phyloP scores from a whole-genome alignment of 2,888 invertebrate genomes.

The Tetropium fuscum region DNA sequence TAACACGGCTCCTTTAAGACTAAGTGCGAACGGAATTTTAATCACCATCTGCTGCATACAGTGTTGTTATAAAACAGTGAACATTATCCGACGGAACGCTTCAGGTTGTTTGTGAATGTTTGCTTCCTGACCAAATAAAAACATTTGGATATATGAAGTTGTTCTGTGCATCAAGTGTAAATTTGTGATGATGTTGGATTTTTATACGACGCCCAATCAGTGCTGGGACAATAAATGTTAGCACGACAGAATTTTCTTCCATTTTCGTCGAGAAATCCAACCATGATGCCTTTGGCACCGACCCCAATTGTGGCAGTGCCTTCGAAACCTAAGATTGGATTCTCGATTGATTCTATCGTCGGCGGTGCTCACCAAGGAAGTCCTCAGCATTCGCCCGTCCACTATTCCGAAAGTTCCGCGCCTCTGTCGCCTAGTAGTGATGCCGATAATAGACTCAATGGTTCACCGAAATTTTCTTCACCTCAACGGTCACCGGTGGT shows the following conservation, averaged over 20 bases:
- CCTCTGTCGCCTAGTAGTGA: slow-evolving; percentile 67
- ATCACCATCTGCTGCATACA: slow-evolving; percentile 25
- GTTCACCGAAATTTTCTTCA: slow-evolving; percentile 53
- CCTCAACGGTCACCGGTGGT: slow-evolving; percentile 60
- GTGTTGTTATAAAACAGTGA: slow-evolving; percentile 19
- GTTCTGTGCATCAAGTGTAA: slow-evolving; percentile 19
- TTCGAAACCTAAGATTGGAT: slow-evolving; percentile 93
- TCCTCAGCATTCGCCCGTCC: slow-evolving; percentile 66
- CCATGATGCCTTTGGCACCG: slow-evolving; percentile 93
- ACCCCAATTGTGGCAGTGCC: slow-evolving; percentile 93
- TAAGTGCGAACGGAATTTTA: slow-evolving; percentile 9
- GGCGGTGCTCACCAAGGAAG: slow-evolving; percentile 70
- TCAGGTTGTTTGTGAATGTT: slow-evolving; percentile 7
- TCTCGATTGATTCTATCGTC: slow-evolving; percentile 94
- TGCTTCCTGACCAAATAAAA: background rate
- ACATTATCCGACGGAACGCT: slow-evolving; percentile 18
- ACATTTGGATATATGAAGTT: slow-evolving; percentile 12
- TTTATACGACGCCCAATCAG: slow-evolving; percentile 1
- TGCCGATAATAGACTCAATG: slow-evolving; percentile 60
- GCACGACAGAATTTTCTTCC: slow-evolving; percentile 25
- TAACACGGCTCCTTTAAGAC: background rate
- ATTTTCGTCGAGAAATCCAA: slow-evolving; percentile 55
- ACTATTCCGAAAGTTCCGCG: slow-evolving; percentile 68
- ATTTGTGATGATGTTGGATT: slow-evolving; percentile 15
- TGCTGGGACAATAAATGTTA: slow-evolving; percentile 36